Evolutionary conservation across 2,797 vertebrate species (phyloP), one percentile per base, ranked within the genome.

Genomic region (Cirrhinus mrigala): DNA sequence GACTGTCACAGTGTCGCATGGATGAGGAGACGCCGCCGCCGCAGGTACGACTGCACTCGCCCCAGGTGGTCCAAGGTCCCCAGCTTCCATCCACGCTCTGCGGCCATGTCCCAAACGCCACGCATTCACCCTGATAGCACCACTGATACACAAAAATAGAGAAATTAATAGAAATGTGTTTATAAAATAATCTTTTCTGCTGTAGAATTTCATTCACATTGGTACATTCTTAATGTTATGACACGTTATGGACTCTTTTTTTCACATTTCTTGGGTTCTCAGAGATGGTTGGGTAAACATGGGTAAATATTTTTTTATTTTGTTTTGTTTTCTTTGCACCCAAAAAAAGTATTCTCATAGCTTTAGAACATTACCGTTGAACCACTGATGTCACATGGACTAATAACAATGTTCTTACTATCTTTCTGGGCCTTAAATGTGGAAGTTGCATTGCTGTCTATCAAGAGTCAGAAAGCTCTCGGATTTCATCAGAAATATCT

Each of bases 1-100:
- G 98, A 96, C 97, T 99, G 98, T 99, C 98, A 99, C 98, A 99
- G 95, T 98, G 98, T 95, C 98, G 98, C 95, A 97, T 94, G 91
- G 98, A 99, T 60, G 98, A 99, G 82, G 98, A 99, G 85, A 99
- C 98, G 89, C 98, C 98, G 82, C 98, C 98, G 75, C 98, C 98
- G 58, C 98, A 99, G 92, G 98, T 99, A 92, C 98, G 94, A 95
- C 97, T 99, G 97, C 98, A 99, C 93, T 98, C 97, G 91, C 98
- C 98, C 98, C 98, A 99, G 50, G 94, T 90, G n/a, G 98, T 99
- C 98, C 98, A 99, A 0, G 97, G 94, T 75, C 98, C 98, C 98
- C 98, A 99, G 88, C 91, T 96, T 88, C 98, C 98, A 89, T 99
- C 97, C 93, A 94, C 83, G 79, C 97, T 98, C 94, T 97, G 97